These are phyloP conservation scores for Trichopoda pennipes DNA, from an alignment of 2,888 invertebrate genomes.

Conservation along the genomic window DNA sequence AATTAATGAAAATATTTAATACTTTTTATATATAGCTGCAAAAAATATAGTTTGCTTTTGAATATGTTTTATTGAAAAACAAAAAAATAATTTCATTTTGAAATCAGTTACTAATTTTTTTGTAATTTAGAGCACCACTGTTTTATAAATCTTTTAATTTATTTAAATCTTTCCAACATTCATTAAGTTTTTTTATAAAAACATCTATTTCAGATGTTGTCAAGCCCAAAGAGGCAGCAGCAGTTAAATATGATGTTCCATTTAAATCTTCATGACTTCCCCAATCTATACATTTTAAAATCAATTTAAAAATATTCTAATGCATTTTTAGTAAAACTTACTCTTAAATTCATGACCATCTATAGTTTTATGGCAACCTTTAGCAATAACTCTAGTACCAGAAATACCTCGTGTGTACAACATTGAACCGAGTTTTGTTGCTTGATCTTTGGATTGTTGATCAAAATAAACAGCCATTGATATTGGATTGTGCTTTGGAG, in stretches of 20 bases:
- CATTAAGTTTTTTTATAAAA: slow-evolving; percentile 85
- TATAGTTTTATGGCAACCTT: slow-evolving; percentile 82
- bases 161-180: slow-evolving; percentile 73
- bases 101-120: too few relatives aligned
- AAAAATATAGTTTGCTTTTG: too few relatives aligned
- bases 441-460: slow-evolving; percentile 71
- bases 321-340: slow-evolving; percentile 72
- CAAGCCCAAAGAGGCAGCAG: slow-evolving; percentile 87
- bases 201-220: slow-evolving; percentile 85
- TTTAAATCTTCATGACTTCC: slow-evolving; percentile 84
- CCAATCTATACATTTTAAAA: slow-evolving; percentile 83
- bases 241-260: slow-evolving; percentile 85
- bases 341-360: slow-evolving; percentile 83
- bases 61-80: slow-evolving; percentile 38
- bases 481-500: slow-evolving; percentile 85
- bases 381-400: slow-evolving; percentile 85
- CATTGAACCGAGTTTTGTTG: slow-evolving; percentile 85
- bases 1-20: too few relatives aligned
- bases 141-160: slow-evolving; percentile 17
- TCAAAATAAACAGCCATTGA: slow-evolving; percentile 84
- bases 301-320: slow-evolving; percentile 7
- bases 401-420: slow-evolving; percentile 87
- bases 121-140: too few relatives aligned
- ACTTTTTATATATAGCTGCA: too few relatives aligned
- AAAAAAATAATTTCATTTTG: slow-evolving; percentile 21